phyloP scores from a whole-genome alignment of 2,797 vertebrate species.

The Gymnoscopelus braueri region DNA sequence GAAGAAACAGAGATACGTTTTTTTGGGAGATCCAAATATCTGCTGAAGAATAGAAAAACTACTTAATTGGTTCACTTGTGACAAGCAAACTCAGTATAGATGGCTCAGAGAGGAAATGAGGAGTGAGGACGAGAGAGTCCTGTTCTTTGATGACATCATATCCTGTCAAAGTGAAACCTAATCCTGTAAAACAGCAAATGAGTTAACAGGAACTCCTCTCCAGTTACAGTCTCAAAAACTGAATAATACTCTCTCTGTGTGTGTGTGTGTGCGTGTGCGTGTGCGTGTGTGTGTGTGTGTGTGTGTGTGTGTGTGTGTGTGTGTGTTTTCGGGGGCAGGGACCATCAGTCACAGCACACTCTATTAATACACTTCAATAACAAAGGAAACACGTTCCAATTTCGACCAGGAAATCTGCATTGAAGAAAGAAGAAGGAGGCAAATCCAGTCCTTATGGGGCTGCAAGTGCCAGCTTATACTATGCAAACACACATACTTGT shows the following conservation, averaged over 20 bases:
- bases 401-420: slow-evolving; percentile 70
- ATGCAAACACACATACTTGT: slow-evolving; percentile 69
- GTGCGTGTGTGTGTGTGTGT: slow-evolving; percentile 6
- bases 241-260: slow-evolving; percentile 7
- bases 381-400: slow-evolving; percentile 62
- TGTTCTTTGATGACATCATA: slow-evolving; percentile 69
- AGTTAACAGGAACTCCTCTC: slow-evolving; percentile 47
- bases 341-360: slow-evolving; percentile 51
- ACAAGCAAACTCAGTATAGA: slow-evolving; percentile 30
- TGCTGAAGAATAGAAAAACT: neutral
- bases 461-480: slow-evolving; percentile 63
- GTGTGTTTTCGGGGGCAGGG: slow-evolving; percentile 34
- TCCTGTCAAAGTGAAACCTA: slow-evolving; percentile 71
- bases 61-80: neutral
- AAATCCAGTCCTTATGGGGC: slow-evolving; percentile 69
- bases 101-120: slow-evolving; percentile 43
- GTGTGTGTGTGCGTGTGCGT: neutral
- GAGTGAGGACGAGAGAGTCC: slow-evolving; percentile 40
- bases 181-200: slow-evolving; percentile 71
- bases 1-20: neutral
- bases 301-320: slow-evolving; percentile 32
- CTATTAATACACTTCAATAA: slow-evolving; percentile 70
- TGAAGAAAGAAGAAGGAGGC: slow-evolving; percentile 49
- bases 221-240: slow-evolving; percentile 25
- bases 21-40: slow-evolving; percentile 1